Percentiles rank a stretch among this genome's conserved stretches.
These are phyloP conservation scores for Seladonia tumulorum DNA, from an alignment of 2,888 invertebrate genomes.

Conservation along the genomic window DNA sequence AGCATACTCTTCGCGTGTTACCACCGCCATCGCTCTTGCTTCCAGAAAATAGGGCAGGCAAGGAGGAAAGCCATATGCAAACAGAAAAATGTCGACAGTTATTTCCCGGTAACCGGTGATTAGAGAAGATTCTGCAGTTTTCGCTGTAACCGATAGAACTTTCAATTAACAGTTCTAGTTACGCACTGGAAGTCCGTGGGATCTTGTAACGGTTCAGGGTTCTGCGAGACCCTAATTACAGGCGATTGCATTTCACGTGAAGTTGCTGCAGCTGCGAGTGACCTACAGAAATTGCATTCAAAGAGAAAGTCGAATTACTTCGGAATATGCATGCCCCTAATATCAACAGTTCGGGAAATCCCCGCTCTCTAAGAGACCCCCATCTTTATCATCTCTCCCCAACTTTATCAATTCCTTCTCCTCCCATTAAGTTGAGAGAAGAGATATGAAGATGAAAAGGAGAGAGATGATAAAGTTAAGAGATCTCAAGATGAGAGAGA, in stretches of 20 bases:
- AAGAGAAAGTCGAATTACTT: conserved; percentile 35
- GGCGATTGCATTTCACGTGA: conserved; percentile 15
- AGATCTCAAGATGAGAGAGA: background rate
- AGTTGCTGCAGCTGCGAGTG: conserved; percentile 1
- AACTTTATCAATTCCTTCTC: too few relatives aligned
- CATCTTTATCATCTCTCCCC: too few relatives aligned
- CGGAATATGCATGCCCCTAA: background rate
- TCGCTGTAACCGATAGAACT: background rate
- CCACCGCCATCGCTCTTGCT: background rate
- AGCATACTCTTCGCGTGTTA: background rate
- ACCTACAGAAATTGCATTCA: conserved; percentile 25
- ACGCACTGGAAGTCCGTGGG: background rate
- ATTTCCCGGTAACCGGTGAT: background rate
- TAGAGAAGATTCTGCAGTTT: background rate
- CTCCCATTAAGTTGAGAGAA: too few relatives aligned
- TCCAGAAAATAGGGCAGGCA: background rate
- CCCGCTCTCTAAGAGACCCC: too few relatives aligned
- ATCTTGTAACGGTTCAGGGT: background rate
- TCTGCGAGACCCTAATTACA: conserved; percentile 22
- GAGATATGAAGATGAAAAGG: too few relatives aligned
- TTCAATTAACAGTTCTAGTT: conserved; percentile 17
- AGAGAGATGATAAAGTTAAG: too few relatives aligned
- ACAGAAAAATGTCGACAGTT: background rate
- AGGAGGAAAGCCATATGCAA: background rate
- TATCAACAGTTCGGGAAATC: background rate